Evolutionary conservation across 2,888 invertebrate species (phyloP), one percentile per base, ranked within the genome.

Genomic region (Xylota sylvarum): DNA sequence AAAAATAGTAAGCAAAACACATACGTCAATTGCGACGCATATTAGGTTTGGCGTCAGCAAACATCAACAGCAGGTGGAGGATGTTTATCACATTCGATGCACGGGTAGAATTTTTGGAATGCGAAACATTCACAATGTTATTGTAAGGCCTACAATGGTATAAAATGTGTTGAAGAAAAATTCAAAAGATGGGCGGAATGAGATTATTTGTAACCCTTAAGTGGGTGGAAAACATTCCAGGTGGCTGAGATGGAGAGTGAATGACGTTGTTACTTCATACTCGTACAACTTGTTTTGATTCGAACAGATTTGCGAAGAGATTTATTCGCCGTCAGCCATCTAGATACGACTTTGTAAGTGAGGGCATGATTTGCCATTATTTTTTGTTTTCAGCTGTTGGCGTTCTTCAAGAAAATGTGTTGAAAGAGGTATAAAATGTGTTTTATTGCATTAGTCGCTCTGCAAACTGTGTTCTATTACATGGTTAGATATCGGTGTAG

Each of bases 11-110:
- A 58, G 40, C 50, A 37, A 48, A 37, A 60, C 37, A 60, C n/a
- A 37, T 4, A 69, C 43, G 40, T 50, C 35, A 48, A 60, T 46
- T 69, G 60, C 58, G 67, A 58, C 56, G 60, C 43, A 32, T 40
- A 50, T 48, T 60, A 52, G 27, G 23, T 30, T 55, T 77, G 60
- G 69, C 69, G 67, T 77, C 69, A 67, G 76, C 77, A 60, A 76
- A 77, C 30, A 56, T 17, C 46, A 60, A 48, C 58, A 67, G 76
- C 67, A 69, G 77, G 60, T 60, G 69, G 77, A 69, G 48, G 60
- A 77, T 77, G 69, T 69, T 77, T 77, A 60, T 69, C 69, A 58
- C 37, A 58, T 37, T 67, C 9, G 17, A 7, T 37, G 32, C 14
- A 10, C 14, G 23, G 14, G 6, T 56, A 19, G 56, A 6, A n/a